Base-by-base conservation (phyloP, 1,140 invertebrate species). In the Steinernema feltiae region DNA sequence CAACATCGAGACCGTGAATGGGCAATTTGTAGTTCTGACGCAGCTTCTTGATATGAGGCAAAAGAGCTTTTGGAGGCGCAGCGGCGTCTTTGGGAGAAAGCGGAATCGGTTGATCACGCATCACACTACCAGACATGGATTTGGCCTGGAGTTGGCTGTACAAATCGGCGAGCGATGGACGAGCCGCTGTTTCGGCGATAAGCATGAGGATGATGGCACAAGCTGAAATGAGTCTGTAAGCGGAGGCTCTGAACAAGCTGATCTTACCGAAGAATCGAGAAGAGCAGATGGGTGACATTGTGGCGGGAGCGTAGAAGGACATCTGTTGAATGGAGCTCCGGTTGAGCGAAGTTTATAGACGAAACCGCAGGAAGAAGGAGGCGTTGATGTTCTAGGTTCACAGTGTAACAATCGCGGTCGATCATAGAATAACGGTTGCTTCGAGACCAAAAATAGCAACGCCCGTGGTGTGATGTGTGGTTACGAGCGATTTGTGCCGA, bases 361-460 rank as follows among this genome's bases (percentile, higher is more conserved):
- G 53, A 41, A 41, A 41, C 53, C 7, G 7, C 24, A 7, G 7
- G 7, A 27, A 21, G 24, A 63, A 17, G 24, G 12, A 12, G 24
- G 24, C 53, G 41, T 46, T 27, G 53, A 27, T 63, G 24, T 12
- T 12, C 35, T 17, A 63, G 53, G 53, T 63, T 63, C 53, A 63
- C 53, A 27, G 53, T 63, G 53, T 63, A 63, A 63, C 53, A 63
- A 3, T 63, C n/a, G 41, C 41, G 53, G 24, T 63, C 53, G 53
- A 17, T 63, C 53, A 63, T 63, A 15, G 53, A 63, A 63, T 63
- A 63, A 63, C 53, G 53, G 24, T 3, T 21, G 53, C 3, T 63
- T 12, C 53, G 3, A 27, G 15, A n/a, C 53, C 24, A 21, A 63
- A 46, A 63, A 63, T 63, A 63, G 53, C 7, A 41, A 7, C 18